Conservation (phyloP, 2,888 invertebrate genomes). For the Calameuta idolon region DNA sequence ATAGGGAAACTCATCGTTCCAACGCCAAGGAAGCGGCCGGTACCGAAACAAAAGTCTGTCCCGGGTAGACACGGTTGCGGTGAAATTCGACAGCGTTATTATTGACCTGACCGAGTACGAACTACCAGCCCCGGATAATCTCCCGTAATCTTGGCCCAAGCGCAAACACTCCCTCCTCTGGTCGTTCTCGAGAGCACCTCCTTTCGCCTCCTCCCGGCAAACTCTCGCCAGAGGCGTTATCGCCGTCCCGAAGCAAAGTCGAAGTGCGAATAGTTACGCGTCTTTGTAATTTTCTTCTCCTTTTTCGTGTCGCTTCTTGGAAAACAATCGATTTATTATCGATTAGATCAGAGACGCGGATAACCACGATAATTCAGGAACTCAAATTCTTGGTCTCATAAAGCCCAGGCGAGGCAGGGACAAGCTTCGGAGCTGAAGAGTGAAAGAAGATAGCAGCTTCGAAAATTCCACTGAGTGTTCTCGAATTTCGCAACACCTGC, state of each 20-base stretch:
- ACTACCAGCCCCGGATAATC: slow-evolving; percentile 16
- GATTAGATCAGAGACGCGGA: not conserved
- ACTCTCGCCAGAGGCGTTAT: not conserved
- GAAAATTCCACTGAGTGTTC: not conserved
- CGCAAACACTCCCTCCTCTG: slow-evolving; percentile 12
- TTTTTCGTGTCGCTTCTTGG: not conserved
- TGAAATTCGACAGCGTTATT: slow-evolving; percentile 20
- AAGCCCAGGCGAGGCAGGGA: not conserved
- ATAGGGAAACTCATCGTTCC: not conserved
- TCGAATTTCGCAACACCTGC: not conserved
- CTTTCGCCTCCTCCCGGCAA: not conserved
- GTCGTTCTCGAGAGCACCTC: slow-evolving; percentile 4
- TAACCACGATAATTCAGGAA: not conserved
- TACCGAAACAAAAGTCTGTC: not conserved
- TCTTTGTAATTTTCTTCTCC: not conserved
- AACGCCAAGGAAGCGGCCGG: not conserved
- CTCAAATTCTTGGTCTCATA: not conserved
- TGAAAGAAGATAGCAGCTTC: not conserved
- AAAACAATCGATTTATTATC: not conserved
- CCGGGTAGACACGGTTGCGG: slow-evolving; percentile 7
- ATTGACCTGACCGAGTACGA: slow-evolving; percentile 20
- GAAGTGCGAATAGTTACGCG: not conserved
- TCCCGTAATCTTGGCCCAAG: slow-evolving; percentile 19
- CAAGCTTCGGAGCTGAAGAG: not conserved
- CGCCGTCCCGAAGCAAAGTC: not conserved